Percentiles rank a stretch among this genome's conserved stretches.
Conservation (phyloP, 2,888 invertebrate species). For the Formica aserva region DNA sequence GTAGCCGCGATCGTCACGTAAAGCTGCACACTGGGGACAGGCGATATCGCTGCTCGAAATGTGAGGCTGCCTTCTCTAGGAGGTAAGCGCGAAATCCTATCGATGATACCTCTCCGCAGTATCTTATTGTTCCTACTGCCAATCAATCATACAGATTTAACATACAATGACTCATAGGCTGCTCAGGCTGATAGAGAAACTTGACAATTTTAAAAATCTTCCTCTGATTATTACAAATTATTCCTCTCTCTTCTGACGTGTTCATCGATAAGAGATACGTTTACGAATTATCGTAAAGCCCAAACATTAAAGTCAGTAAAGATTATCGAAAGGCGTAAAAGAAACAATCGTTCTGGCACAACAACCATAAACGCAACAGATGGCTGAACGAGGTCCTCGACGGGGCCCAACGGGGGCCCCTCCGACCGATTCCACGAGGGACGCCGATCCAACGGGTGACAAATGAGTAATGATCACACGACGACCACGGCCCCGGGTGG, state of each 20-base stretch:
- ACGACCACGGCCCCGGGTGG: constrained; percentile 75
- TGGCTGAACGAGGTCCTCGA: constrained; percentile 34
- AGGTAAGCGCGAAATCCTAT: constrained; percentile 88
- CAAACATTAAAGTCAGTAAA: not conserved
- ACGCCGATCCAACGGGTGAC: constrained; percentile 76
- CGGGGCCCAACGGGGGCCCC: constrained; percentile 37
- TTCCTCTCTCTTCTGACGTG: not conserved
- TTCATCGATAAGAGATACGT: constrained; percentile 5
- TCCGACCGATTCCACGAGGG: constrained; percentile 65
- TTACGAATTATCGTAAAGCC: not conserved
- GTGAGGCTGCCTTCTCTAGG: constrained; percentile 96
- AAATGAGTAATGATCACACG: constrained; percentile 83
- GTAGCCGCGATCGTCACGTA: constrained; percentile 96
- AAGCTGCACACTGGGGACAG: constrained; percentile 97
- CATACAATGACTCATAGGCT: not conserved
- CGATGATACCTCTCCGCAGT: not conserved
- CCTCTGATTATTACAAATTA: not conserved
- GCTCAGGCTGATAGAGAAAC: not conserved
- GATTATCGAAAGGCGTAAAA: not conserved
- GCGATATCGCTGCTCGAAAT: constrained; percentile 95
- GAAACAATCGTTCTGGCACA: constrained; percentile 41
- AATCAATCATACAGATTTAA: not conserved
- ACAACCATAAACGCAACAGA: constrained; percentile 36
- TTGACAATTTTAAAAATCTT: not conserved
- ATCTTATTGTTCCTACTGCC: too few relatives aligned